These are phyloP conservation scores for Torymus texanus DNA, from an alignment of 2,888 invertebrate genomes.

Conservation along the genomic window DNA sequence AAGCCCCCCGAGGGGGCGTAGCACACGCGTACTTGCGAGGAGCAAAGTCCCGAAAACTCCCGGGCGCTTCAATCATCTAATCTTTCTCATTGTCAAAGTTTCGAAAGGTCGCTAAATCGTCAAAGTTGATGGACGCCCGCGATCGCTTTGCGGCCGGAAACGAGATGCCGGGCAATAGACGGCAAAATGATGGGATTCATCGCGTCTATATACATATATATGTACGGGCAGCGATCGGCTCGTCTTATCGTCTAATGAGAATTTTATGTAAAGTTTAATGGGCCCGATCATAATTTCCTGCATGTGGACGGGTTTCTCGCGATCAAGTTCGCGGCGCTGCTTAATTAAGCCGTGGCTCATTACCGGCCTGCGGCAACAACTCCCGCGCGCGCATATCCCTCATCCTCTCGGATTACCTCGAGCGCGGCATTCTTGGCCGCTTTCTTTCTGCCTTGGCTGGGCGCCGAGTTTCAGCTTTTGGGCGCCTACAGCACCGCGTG, in stretches of 20 bases:
- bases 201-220: too few relatives aligned
- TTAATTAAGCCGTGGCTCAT: constrained; percentile 45
- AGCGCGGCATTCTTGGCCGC: background rate
- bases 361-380: constrained; percentile 6
- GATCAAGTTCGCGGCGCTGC: background rate
- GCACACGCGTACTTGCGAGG: too few relatives aligned
- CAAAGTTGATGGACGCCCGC: background rate
- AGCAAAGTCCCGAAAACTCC: too few relatives aligned
- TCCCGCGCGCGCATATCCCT: constrained; percentile 1
- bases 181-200: too few relatives aligned
- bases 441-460: background rate
- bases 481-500: background rate
- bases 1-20: too few relatives aligned
- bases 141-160: too few relatives aligned
- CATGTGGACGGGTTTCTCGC: background rate
- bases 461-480: background rate
- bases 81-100: too few relatives aligned
- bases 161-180: too few relatives aligned
- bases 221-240: too few relatives aligned
- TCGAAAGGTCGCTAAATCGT: too few relatives aligned
- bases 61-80: too few relatives aligned
- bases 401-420: constrained; percentile 37
- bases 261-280: constrained; percentile 15
- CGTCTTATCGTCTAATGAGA: background rate
- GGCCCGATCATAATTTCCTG: constrained; percentile 33